These are phyloP conservation scores for Calcarius lapponicus DNA, from an alignment of 2,797 vertebrate genomes.

Conservation along the genomic window DNA sequence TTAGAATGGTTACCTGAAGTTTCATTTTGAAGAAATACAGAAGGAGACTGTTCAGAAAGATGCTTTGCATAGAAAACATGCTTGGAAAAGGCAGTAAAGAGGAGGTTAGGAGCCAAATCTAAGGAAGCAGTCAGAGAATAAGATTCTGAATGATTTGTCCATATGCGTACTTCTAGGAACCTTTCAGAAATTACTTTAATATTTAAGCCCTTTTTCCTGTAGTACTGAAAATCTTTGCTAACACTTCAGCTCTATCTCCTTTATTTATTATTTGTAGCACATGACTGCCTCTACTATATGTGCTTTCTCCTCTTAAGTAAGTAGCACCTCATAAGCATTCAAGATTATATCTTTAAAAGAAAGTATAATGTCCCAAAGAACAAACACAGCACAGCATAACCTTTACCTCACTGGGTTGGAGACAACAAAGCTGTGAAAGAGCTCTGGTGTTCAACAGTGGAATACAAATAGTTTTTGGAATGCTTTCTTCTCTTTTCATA, in stretches of 20 bases:
- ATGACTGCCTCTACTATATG: neutral
- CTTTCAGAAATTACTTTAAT: neutral
- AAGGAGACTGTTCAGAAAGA: neutral
- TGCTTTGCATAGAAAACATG: neutral
- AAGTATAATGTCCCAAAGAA: neutral
- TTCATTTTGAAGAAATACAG: neutral
- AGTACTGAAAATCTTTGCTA: neutral
- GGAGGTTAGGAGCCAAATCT: neutral
- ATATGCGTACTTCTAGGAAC: neutral
- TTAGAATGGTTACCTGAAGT: neutral
- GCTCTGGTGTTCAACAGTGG: neutral
- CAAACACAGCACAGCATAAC: neutral
- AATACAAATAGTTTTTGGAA: neutral
- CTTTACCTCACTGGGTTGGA: neutral
- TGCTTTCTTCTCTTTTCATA: neutral
- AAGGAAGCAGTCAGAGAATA: neutral
- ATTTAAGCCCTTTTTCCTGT: neutral
- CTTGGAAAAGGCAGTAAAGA: neutral
- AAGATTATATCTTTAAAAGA: neutral
- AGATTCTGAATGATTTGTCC: neutral
- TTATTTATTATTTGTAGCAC: neutral
- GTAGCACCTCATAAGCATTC: neutral
- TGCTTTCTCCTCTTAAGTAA: neutral
- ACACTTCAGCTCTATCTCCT: neutral
- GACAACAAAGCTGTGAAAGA: neutral